Conservation (phyloP, 2,113 vertebrate genomes). For the Capra hircus region DNA sequence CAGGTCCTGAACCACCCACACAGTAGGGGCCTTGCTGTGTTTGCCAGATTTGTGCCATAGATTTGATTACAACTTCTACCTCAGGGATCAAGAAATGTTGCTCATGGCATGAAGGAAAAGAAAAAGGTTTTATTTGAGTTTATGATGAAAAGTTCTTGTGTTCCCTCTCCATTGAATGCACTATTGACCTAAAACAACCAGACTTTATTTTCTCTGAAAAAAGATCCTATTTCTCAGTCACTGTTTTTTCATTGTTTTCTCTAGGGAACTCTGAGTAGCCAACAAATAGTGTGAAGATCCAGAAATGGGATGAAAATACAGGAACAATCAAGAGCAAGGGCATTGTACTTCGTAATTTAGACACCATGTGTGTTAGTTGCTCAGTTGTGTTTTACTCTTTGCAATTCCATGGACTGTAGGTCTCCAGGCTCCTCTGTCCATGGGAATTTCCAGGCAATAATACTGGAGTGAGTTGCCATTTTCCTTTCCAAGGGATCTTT, state of each 20-base stretch:
- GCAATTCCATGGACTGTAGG: neutral
- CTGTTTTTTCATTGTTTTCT: neutral
- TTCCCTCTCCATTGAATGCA: neutral
- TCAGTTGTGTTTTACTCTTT: neutral
- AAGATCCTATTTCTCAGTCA: neutral
- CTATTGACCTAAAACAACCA: neutral
- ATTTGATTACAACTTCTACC: constrained; percentile 35
- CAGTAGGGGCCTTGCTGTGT: neutral
- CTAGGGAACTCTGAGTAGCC: neutral
- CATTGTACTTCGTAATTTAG: neutral
- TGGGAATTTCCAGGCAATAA: neutral
- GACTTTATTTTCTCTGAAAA: neutral
- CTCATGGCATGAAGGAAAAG: constrained; percentile 29
- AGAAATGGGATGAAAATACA: neutral
- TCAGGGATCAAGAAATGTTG: constrained; percentile 24
- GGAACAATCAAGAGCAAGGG: neutral
- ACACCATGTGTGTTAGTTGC: neutral
- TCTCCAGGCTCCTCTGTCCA: neutral
- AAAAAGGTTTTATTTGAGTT: neutral
- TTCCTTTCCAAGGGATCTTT: neutral
- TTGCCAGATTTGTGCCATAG: constrained; percentile 39
- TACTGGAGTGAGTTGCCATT: neutral
- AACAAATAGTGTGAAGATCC: neutral
- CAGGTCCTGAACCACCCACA: neutral
- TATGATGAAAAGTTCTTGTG: neutral